A percentile compares a stretch with the other conserved stretches of the same genome.
Evolutionary conservation across 1,140 invertebrate species (phyloP).

Genomic region (Gyrodactylus bullatarudis): DNA sequence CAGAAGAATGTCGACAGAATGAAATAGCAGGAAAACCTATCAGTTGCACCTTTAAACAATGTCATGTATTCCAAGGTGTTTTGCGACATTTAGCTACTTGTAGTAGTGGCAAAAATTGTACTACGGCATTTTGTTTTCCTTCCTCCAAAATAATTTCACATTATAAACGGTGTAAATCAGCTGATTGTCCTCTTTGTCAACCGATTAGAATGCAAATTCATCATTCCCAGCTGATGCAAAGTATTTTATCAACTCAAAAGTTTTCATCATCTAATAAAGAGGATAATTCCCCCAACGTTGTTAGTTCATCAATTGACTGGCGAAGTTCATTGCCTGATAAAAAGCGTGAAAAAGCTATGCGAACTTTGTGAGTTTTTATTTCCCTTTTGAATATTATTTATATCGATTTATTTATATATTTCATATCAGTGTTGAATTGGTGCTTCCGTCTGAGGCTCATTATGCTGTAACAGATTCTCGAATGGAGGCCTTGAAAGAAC

Average conservation of each 20-base stretch:
- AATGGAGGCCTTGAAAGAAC: constrained; percentile 68
- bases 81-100: not conserved
- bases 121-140: not conserved
- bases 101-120: not conserved
- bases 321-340: not conserved
- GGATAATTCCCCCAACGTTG: not conserved
- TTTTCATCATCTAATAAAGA: not conserved
- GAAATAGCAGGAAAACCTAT: not conserved
- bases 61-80: constrained; percentile 3
- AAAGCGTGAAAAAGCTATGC: not conserved
- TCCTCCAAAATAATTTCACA: not conserved
- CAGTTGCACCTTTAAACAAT: not conserved
- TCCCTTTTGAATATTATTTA: not conserved
- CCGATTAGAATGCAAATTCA: not conserved
- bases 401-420: not conserved
- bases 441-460: constrained; percentile 69
- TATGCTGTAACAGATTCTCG: constrained; percentile 53
- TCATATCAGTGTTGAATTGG: constrained; percentile 43
- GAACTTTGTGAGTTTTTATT: not conserved
- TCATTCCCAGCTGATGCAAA: not conserved
- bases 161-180: not conserved
- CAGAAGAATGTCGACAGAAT: not conserved
- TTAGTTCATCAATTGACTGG: not conserved
- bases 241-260: not conserved
- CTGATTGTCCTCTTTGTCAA: constrained; percentile 1